These are phyloP conservation scores for Eriocheir sinensis DNA, from an alignment of 1,140 invertebrate species.

Conservation along the genomic window DNA sequence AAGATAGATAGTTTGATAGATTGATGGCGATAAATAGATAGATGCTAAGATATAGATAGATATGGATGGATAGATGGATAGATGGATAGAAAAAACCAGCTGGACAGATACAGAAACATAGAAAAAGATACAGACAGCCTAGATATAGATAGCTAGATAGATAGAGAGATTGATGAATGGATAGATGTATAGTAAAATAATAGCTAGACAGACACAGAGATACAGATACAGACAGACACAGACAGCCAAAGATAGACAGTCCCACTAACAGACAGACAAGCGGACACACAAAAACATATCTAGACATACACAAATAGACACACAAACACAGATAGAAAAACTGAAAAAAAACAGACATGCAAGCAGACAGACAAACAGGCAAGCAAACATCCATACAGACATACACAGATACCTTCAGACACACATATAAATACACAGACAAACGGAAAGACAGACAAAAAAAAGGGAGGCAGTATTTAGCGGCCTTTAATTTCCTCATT, in stretches of 20 bases:
- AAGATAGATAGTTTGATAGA: no score
- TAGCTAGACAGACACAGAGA: no score
- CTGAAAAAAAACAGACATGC: not conserved
- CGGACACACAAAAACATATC: not conserved
- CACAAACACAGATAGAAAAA: not conserved
- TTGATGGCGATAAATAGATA: not conserved
- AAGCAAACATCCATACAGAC: no score
- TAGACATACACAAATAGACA: not conserved
- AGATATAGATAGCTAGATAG: no score
- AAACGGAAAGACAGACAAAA: not conserved
- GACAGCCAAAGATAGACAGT: not conserved
- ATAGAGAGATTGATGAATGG: no score
- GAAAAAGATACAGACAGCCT: not conserved
- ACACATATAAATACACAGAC: slow-evolving; percentile 13
- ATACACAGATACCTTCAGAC: not conserved
- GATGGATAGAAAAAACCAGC: no score
- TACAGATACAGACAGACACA: no score
- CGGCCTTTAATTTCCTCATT: no score
- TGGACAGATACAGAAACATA: not conserved
- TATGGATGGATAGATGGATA: not conserved
- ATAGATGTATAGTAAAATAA: not conserved
- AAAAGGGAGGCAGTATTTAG: not conserved
- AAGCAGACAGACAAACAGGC: not conserved
- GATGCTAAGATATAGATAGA: not conserved
- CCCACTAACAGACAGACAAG: not conserved